Evolutionary conservation across 2,888 invertebrate genomes (phyloP).

Genomic region (Augochlorella aurata): DNA sequence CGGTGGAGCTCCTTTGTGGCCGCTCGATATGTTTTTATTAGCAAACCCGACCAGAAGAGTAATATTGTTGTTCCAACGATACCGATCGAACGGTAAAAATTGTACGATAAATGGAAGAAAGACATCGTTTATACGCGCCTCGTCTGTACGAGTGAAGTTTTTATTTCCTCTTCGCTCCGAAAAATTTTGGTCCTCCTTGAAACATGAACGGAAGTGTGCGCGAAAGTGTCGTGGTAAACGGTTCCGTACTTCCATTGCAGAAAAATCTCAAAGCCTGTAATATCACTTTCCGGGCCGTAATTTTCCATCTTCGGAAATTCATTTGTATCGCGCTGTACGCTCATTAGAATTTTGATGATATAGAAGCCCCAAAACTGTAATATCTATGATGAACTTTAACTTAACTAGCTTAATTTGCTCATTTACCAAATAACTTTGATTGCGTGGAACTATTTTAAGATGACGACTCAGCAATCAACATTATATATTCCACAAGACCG

Average conservation of each 20-base stretch:
- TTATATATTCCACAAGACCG: background rate
- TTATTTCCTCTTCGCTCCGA: background rate
- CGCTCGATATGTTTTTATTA: background rate
- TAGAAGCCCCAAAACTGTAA: background rate
- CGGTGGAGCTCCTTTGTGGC: background rate
- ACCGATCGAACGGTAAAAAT: background rate
- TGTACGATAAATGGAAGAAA: background rate
- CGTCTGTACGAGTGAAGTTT: background rate
- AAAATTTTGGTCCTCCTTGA: background rate
- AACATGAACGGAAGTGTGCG: background rate
- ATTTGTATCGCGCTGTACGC: background rate
- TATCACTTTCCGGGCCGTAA: background rate
- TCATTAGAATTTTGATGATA: background rate
- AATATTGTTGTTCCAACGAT: background rate
- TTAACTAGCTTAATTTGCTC: background rate
- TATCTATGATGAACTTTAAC: background rate
- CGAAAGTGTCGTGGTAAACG: background rate
- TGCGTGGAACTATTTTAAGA: background rate
- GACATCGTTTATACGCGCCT: background rate
- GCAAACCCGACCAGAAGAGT: background rate
- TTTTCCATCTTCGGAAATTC: background rate
- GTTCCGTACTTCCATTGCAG: background rate
- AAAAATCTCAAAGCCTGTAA: background rate
- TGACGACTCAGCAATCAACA: background rate
- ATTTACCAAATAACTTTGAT: background rate